Conservation (phyloP, 2,113 vertebrate genomes). For the Elgaria multicarinata region DNA sequence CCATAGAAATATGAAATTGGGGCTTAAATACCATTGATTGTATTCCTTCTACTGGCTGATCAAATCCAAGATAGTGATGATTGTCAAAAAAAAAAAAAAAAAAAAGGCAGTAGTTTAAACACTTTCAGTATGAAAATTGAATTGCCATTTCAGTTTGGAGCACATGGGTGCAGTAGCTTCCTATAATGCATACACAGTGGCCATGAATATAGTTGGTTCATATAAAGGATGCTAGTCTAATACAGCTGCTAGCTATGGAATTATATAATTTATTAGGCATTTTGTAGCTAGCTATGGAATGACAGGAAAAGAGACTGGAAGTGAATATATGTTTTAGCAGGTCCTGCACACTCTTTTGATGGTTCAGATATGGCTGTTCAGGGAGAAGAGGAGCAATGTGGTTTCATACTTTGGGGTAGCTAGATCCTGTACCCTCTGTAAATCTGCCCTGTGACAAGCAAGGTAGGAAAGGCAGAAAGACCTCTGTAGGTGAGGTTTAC, state of each 20-base stretch:
- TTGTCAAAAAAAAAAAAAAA: background rate
- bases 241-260: background rate
- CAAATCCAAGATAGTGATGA: background rate
- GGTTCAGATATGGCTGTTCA: background rate
- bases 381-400: background rate
- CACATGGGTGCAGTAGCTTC: constrained; percentile 9
- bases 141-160: constrained; percentile 7
- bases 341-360: background rate
- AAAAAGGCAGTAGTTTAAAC: background rate
- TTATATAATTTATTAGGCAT: background rate
- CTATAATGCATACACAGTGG: background rate
- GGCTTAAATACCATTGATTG: background rate
- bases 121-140: background rate
- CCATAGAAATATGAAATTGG: background rate
- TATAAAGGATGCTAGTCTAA: background rate
- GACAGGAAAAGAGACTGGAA: background rate
- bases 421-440: background rate
- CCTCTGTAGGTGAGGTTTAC: background rate
- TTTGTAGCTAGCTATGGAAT: background rate
- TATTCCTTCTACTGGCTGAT: background rate
- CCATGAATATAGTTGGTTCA: background rate
- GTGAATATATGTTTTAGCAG: background rate
- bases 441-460: background rate
- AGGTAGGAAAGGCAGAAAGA: background rate
- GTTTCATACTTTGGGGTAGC: background rate